Evolutionary conservation across 2,888 invertebrate species (phyloP).

Genomic region (Deladenus siricidicola): DNA sequence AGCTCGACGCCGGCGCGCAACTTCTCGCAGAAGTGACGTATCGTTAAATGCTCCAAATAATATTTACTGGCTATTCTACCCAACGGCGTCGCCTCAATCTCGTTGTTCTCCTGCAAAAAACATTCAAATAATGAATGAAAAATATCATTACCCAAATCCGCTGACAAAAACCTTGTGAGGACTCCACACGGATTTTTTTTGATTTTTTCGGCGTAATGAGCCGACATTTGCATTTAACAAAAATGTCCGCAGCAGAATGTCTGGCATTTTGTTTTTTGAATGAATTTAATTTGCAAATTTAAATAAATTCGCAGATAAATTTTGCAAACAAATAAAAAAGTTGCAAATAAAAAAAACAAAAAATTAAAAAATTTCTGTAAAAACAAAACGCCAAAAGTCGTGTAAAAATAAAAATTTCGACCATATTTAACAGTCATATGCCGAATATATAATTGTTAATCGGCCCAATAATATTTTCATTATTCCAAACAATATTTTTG

Average conservation of each 20-base stretch:
- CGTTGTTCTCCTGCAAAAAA: slow-evolving; percentile 60
- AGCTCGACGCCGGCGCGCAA: slow-evolving; percentile 64
- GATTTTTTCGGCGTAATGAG: too few relatives aligned
- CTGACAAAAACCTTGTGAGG: too few relatives aligned
- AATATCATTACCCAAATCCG: too few relatives aligned
- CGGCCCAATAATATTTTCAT: background rate
- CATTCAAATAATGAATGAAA: too few relatives aligned
- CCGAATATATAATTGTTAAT: background rate
- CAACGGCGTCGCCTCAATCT: slow-evolving; percentile 66
- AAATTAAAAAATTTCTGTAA: slow-evolving; percentile 8
- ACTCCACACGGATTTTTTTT: too few relatives aligned
- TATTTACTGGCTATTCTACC: slow-evolving; percentile 92
- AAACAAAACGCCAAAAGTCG: background rate
- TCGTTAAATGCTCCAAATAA: slow-evolving; percentile 83
- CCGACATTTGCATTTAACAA: too few relatives aligned
- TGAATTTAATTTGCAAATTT: too few relatives aligned
- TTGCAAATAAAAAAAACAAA: slow-evolving; percentile 8
- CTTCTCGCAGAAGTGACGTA: slow-evolving; percentile 70
- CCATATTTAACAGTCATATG: too few relatives aligned
- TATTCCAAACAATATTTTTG: background rate
- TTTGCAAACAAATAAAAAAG: slow-evolving; percentile 4
- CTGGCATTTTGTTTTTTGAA: too few relatives aligned
- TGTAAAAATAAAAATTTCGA: too few relatives aligned
- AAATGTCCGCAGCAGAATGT: too few relatives aligned
- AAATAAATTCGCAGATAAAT: too few relatives aligned